Base-by-base conservation (phyloP, 1,140 invertebrate genomes). In the Drosophila nebulosa region DNA sequence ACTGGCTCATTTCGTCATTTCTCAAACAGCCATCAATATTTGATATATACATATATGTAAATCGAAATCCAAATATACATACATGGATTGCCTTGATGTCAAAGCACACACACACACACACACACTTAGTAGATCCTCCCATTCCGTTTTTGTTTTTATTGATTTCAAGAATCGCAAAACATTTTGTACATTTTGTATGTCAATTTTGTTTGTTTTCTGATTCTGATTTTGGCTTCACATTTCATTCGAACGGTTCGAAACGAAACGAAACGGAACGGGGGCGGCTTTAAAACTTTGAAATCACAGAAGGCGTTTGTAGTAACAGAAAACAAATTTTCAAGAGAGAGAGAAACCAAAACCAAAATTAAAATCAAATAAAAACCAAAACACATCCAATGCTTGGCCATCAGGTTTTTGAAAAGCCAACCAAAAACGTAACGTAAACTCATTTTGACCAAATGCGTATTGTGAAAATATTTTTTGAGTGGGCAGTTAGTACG, bases 391-490 rank as follows among this genome's bases (percentile, higher is more conserved):
- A 46, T 46, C 39, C 39, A 46, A 52, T 69, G 65, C 63, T 71
- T 60, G 75, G 72, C 80, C 72, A 71, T 69, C 65, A 73, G 70
- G 50, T 67, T 22, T 22, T 77, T 39, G 27, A 69, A 46, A 69
- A 50, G 69, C 81, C 81, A n/a, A 27, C 52, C 81, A 86, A 85
- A 85, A 80, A 81, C 50, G 73, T 77, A 72, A 81, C 36, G 73
- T 81, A 72, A 84, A 84, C 73, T 84, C 81, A 86, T 85, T 86
- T 85, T 85, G 80, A 85, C 80, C 80, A 86, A 85, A 85, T 78
- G 66, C 61, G 80, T 74, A 74, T 74, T 72, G 69, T 69, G 75
- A 60, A 56, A 53, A 66, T 56, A 50, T 32, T 32, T 32, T 52
- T 39, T 42, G 68, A 86, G 81, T 85, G 80, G 81, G 80, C 78